phyloP scores from a whole-genome alignment of 2,888 invertebrate species.

The Drosophila monieri region DNA sequence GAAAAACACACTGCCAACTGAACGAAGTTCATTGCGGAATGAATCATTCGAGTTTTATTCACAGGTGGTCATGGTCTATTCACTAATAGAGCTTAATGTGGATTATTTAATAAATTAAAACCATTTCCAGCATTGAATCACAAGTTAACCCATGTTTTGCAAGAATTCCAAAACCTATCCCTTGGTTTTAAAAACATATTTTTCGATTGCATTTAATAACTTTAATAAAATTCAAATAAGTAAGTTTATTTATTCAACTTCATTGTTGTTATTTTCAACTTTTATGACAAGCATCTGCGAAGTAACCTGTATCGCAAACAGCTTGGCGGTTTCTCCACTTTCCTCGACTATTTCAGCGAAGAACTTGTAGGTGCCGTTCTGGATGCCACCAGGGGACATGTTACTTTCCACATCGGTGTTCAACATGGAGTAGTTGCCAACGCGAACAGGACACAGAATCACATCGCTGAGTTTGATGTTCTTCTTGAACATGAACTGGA shows the following conservation, averaged over 20 bases:
- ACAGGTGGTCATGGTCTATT: slow-evolving; percentile 6
- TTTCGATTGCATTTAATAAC: background rate
- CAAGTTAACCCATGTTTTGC: slow-evolving; percentile 1
- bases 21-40: slow-evolving; percentile 36
- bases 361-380: slow-evolving; percentile 58
- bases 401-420: slow-evolving; percentile 36
- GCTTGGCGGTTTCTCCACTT: slow-evolving; percentile 59
- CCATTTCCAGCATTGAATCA: background rate
- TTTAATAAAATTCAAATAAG: background rate
- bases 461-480: slow-evolving; percentile 17
- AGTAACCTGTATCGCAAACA: slow-evolving; percentile 62
- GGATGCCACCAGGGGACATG: slow-evolving; percentile 29
- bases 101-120: slow-evolving; percentile 25
- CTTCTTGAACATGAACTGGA: slow-evolving; percentile 48
- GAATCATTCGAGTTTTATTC: background rate
- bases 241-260: background rate
- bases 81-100: background rate
- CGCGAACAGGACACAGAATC: slow-evolving; percentile 53
- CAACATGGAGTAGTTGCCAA: slow-evolving; percentile 50
- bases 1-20: slow-evolving; percentile 13
- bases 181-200: too few relatives aligned
- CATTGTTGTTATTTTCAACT: background rate
- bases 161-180: too few relatives aligned
- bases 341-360: slow-evolving; percentile 57
- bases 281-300: slow-evolving; percentile 25